A percentile compares a stretch with the other conserved stretches of the same genome.
phyloP scores from a whole-genome alignment of 2,113 vertebrate species.

The Lynx canadensis region DNA sequence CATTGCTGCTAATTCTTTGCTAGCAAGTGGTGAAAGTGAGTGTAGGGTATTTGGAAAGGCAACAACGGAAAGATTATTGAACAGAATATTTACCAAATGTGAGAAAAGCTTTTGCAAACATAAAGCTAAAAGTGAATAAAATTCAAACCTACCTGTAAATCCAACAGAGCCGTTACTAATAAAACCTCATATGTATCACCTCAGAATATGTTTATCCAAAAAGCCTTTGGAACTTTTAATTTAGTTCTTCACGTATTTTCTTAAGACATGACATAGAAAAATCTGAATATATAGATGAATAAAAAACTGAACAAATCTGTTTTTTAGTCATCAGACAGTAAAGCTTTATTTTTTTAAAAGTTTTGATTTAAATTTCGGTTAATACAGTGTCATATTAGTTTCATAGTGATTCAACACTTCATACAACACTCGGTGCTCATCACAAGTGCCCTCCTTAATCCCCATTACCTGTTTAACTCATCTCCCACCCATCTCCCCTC shows the following conservation, averaged over 20 bases:
- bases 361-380: not conserved
- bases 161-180: not conserved
- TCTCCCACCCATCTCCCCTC: not conserved
- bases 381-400: not conserved
- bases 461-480: not conserved
- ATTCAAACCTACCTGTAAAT: not conserved
- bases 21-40: not conserved
- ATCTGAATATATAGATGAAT: not conserved
- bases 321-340: not conserved
- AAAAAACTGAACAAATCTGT: not conserved
- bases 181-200: not conserved
- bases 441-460: not conserved
- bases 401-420: not conserved
- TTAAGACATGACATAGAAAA: constrained; percentile 21
- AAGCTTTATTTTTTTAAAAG: not conserved
- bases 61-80: not conserved
- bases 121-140: constrained; percentile 16
- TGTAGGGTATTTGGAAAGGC: not conserved
- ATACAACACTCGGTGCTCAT: not conserved
- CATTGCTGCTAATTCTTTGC: not conserved
- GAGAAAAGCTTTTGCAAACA: not conserved
- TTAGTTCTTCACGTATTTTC: not conserved
- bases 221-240: not conserved
- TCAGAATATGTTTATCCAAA: constrained; percentile 14
- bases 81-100: not conserved